Evolutionary conservation across 1,140 invertebrate species (phyloP).

Genomic region (Drepana arcuata): DNA sequence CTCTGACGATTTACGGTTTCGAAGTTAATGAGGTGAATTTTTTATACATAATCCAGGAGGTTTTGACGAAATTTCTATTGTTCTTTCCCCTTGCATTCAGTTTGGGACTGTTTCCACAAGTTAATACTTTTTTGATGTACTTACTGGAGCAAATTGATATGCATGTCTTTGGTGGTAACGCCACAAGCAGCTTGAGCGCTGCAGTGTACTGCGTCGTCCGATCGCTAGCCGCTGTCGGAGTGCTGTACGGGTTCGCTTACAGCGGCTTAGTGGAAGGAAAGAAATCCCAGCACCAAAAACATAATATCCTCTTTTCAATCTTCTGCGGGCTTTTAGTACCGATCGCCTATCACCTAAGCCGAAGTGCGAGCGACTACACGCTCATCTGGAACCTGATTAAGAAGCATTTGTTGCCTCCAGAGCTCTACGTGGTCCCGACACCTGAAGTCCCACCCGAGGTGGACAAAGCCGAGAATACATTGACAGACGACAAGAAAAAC

Average conservation of each 20-base stretch:
- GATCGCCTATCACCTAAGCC: constrained; percentile 92
- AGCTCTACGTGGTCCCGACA: constrained; percentile 72
- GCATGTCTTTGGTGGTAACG: constrained; percentile 97
- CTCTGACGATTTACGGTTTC: constrained; percentile 83
- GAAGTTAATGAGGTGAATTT: constrained; percentile 79
- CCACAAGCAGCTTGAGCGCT: constrained; percentile 89
- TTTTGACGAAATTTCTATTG: constrained; percentile 85
- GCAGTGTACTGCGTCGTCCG: constrained; percentile 89
- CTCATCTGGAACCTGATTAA: constrained; percentile 92
- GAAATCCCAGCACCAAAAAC: constrained; percentile 84
- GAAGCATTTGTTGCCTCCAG: constrained; percentile 80
- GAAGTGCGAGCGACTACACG: constrained; percentile 91
- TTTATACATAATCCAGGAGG: constrained; percentile 79
- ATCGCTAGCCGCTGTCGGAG: constrained; percentile 83
- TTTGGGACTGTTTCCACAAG: constrained; percentile 94
- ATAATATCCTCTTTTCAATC: constrained; percentile 91
- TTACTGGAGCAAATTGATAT: constrained; percentile 97
- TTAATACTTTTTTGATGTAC: constrained; percentile 97
- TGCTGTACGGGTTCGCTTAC: constrained; percentile 93
- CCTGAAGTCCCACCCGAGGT: constrained; percentile 51
- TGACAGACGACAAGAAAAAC: constrained; percentile 58
- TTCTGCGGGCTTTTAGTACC: constrained; percentile 93
- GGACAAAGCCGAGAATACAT: constrained; percentile 45
- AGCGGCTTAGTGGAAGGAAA: constrained; percentile 85
- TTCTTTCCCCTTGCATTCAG: constrained; percentile 95